Evolutionary conservation across 2,888 invertebrate genomes (phyloP).

Genomic region (Selenia dentaria): DNA sequence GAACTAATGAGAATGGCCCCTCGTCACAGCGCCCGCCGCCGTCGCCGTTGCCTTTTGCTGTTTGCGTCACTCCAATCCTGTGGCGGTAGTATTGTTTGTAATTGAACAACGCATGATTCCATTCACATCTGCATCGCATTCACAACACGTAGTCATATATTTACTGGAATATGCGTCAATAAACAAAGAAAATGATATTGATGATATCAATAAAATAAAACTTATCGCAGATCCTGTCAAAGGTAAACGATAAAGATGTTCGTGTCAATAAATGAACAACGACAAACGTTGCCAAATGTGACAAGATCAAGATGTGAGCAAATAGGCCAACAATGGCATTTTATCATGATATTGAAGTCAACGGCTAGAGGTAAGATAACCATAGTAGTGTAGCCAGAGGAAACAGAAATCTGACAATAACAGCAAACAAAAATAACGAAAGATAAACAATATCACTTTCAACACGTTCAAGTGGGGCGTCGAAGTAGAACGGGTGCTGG

Average conservation of each 20-base stretch:
- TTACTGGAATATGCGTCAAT: background rate
- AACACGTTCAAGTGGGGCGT: conserved; percentile 49
- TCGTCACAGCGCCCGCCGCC: conserved; percentile 40
- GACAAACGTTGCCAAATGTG: conserved; percentile 16
- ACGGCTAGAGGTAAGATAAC: conserved; percentile 30
- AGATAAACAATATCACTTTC: conserved; percentile 53
- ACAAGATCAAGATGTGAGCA: conserved; percentile 26
- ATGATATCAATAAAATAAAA: background rate
- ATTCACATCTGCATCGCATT: no score
- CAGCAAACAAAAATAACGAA: conserved; percentile 39
- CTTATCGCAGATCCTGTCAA: conserved; percentile 23
- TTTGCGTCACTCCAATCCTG: conserved; percentile 50
- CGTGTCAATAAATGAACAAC: background rate
- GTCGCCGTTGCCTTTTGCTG: conserved; percentile 49
- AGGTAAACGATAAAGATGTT: conserved; percentile 12
- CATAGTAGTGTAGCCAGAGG: conserved; percentile 21
- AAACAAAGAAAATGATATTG: no score
- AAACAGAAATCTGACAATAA: conserved; percentile 29
- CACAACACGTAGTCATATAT: no score
- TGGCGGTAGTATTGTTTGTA: conserved; percentile 20
- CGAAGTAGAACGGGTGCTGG: conserved; percentile 24
- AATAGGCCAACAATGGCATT: conserved; percentile 33
- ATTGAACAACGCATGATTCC: conserved; percentile 1
- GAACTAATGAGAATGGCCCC: conserved; percentile 59
- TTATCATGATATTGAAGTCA: conserved; percentile 26